These are phyloP conservation scores for Sebastiscus albofasciatus DNA, from an alignment of 2,797 vertebrate genomes.

Conservation along the genomic window DNA sequence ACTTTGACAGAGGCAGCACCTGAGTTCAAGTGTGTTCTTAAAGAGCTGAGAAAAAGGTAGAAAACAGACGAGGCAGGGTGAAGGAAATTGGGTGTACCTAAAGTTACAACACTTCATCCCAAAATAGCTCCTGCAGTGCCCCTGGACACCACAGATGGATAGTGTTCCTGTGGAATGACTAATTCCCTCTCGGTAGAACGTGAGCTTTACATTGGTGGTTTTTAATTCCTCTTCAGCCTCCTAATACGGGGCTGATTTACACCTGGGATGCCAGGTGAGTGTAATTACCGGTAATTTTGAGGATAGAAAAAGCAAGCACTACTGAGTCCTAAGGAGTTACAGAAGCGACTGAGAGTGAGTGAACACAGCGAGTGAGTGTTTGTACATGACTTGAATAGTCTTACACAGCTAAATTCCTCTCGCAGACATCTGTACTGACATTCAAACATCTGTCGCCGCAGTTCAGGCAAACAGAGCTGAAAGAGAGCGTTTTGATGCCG, in stretches of 20 bases:
- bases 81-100: neutral
- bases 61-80: neutral
- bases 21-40: neutral
- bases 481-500: slow-evolving; percentile 3
- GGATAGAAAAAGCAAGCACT: slow-evolving; percentile 4
- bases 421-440: slow-evolving; percentile 31
- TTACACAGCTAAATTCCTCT: slow-evolving; percentile 8
- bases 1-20: neutral
- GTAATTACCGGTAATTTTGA: slow-evolving; percentile 56
- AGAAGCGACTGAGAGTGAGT: neutral
- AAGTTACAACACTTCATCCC: neutral
- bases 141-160: slow-evolving; percentile 24
- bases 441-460: slow-evolving; percentile 50
- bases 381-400: slow-evolving; percentile 35
- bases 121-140: slow-evolving; percentile 19
- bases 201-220: slow-evolving; percentile 18
- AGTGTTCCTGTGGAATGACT: slow-evolving; percentile 2
- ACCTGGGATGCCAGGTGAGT: slow-evolving; percentile 58
- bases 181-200: slow-evolving; percentile 7
- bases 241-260: slow-evolving; percentile 33
- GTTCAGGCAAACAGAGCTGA: slow-evolving; percentile 7
- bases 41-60: neutral
- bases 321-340: neutral
- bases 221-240: slow-evolving; percentile 11
- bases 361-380: slow-evolving; percentile 21